Percentiles rank a stretch among this genome's conserved stretches.
phyloP scores from a whole-genome alignment of 2,113 vertebrate species.

The Capreolus pygargus region DNA sequence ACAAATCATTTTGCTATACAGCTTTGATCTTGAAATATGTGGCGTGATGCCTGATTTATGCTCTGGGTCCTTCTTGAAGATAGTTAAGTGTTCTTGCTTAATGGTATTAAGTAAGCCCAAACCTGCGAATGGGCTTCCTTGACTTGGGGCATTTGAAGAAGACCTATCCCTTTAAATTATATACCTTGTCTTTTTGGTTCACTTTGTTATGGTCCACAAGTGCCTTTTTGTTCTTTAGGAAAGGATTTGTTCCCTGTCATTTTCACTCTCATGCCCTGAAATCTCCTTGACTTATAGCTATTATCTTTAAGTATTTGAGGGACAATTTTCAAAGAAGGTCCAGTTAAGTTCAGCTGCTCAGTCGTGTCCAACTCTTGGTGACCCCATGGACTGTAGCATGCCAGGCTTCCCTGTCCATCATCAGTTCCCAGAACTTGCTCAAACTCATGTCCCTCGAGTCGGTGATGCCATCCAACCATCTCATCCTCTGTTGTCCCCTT shows the following conservation, averaged over 20 bases:
- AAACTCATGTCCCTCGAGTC: neutral
- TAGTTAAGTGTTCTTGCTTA: constrained; percentile 83
- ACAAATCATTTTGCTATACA: constrained; percentile 86
- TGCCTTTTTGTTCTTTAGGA: neutral
- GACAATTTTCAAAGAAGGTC: neutral
- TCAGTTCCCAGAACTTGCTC: neutral
- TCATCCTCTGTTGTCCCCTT: neutral
- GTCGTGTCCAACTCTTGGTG: neutral
- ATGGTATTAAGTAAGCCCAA: constrained; percentile 85
- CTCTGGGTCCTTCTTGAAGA: constrained; percentile 79
- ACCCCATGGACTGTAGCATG: neutral
- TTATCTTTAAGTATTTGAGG: neutral
- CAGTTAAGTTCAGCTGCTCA: neutral
- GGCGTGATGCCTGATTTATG: constrained; percentile 85
- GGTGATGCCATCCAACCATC: neutral
- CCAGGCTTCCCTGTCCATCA: neutral
- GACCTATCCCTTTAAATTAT: constrained; percentile 67
- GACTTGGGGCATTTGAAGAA: constrained; percentile 73
- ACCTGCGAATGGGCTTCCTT: constrained; percentile 73
- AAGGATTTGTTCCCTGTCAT: neutral
- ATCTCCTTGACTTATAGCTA: neutral
- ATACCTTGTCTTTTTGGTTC: constrained; percentile 35
- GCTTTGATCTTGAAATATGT: constrained; percentile 85
- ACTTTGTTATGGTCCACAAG: neutral
- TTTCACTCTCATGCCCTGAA: neutral